Percentiles rank a stretch among this genome's conserved stretches.
Conservation (phyloP, 2,888 invertebrate genomes). For the Drosophila koepferae region DNA sequence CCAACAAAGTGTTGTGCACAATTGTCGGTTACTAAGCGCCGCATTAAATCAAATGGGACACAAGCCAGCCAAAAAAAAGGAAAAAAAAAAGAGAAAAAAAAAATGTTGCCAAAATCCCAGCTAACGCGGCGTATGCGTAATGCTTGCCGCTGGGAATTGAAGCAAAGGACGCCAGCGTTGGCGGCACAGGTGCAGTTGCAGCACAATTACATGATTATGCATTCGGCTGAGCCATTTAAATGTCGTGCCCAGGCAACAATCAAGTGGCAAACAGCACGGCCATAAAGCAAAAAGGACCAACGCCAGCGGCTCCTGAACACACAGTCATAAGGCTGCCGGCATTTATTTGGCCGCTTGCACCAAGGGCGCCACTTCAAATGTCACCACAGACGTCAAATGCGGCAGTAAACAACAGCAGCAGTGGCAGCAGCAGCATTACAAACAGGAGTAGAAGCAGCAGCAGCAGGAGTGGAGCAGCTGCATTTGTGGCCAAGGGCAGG, state of each 20-base stretch:
- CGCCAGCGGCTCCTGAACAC: constrained; percentile 2
- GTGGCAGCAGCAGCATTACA: constrained; percentile 19
- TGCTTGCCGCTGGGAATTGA: constrained; percentile 12
- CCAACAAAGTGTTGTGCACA: constrained; percentile 61
- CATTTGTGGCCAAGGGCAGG: constrained; percentile 16
- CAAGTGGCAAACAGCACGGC: constrained; percentile 33
- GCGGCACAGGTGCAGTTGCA: constrained; percentile 52
- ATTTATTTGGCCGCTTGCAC: constrained; percentile 64
- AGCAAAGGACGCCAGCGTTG: neutral
- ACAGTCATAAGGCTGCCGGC: constrained; percentile 44
- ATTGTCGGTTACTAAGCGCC: constrained; percentile 72
- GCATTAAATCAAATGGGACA: constrained; percentile 77
- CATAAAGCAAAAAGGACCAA: constrained; percentile 1
- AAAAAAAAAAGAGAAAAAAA: constrained; percentile 30
- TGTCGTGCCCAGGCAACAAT: constrained; percentile 49
- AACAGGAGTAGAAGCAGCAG: constrained; percentile 2
- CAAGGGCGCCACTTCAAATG: constrained; percentile 69
- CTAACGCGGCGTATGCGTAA: constrained; percentile 63
- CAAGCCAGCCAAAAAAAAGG: neutral
- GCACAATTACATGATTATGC: constrained; percentile 73
- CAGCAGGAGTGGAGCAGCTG: neutral
- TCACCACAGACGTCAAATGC: constrained; percentile 66
- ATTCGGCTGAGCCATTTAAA: constrained; percentile 63
- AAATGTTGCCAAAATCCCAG: constrained; percentile 30
- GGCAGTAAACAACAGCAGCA: constrained; percentile 56